Base-by-base conservation (phyloP, 2,113 vertebrate species). In the Accipiter cooperii region DNA sequence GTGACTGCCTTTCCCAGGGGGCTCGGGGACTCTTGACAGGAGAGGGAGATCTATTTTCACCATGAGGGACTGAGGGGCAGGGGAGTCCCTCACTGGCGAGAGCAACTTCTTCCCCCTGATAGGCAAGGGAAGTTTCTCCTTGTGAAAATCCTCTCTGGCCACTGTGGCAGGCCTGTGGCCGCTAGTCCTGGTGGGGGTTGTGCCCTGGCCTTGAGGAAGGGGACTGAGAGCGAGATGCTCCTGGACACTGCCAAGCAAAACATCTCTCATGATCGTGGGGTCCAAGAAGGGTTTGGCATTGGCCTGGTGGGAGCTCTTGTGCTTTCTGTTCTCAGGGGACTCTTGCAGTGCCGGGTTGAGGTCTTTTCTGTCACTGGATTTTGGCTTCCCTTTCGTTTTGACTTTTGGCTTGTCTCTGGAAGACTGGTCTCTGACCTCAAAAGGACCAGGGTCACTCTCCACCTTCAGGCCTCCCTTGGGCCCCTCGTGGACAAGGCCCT, bases 21-120 rank as follows among this genome's bases (percentile, higher is more conserved):
- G 58, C 71, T 90, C 96, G 17, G 99, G 99, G 15, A 99, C 75
- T 93, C 98, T 98, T 11, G 98, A 98, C 17, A 99, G 98, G n/a
- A 99, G 97, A 76, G 96, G 89, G 2, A 99, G 97, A 33, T 98
- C 86, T 71, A 99, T 99, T 98, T 99, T 99, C 80, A 99, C 99
- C 92, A 99, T 13, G 33, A 99, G 97, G 42, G 94, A 89, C 6
- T 33, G 90, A 3, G 69, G 79, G 65, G 44, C 8, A 2, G 76
- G 75, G 6, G 49, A 34, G 29, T 97, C 96, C 84, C 95, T 98
- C 84, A 88, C 86, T 8, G 86, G 93, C 0, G 96, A 95, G 25
- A 87, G 86, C 57, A 96, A 64, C 58, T 96, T 98, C 79, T 97
- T 80, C 80, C 97, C 97, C 82, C 81, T 83, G 5, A 82, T 31